Conservation (phyloP, 1,140 invertebrate genomes). For the Leptinotarsa texana region DNA sequence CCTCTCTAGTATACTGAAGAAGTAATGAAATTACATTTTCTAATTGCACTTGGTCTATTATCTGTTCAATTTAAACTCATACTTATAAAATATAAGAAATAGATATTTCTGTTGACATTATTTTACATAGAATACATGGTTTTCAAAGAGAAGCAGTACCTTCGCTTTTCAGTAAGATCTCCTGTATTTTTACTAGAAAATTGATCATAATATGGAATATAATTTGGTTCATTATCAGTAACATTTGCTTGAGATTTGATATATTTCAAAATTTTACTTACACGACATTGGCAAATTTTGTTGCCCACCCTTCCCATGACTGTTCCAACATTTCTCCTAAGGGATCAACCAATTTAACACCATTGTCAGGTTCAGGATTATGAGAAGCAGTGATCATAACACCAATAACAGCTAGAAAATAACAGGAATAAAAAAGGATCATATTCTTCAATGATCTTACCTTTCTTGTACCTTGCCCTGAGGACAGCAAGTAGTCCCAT, state of each 20-base stretch:
- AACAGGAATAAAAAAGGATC: conserved; percentile 6
- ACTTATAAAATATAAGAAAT: too few relatives aligned
- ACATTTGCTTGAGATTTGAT: too few relatives aligned
- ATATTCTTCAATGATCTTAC: conserved; percentile 56
- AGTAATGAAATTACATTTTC: too few relatives aligned
- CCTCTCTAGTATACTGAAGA: too few relatives aligned
- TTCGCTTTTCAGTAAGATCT: neutral
- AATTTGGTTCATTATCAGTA: too few relatives aligned
- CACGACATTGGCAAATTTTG: conserved; percentile 78
- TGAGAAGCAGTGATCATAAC: conserved; percentile 99
- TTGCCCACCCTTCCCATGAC: conserved; percentile 89
- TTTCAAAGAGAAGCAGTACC: too few relatives aligned
- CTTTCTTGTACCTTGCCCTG: conserved; percentile 77
- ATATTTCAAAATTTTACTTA: conserved; percentile 50
- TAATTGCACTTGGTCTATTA: too few relatives aligned
- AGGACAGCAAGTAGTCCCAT: conserved; percentile 92
- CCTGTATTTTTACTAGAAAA: too few relatives aligned
- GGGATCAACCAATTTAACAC: conserved; percentile 95
- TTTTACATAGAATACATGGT: too few relatives aligned
- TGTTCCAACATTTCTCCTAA: conserved; percentile 93
- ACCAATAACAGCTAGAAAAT: conserved; percentile 68
- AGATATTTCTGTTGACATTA: too few relatives aligned
- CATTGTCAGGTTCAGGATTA: conserved; percentile 95
- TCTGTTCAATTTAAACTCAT: too few relatives aligned
- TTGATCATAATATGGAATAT: too few relatives aligned